Base-by-base conservation (phyloP, 2,113 vertebrate species). In the Corvus hawaiiensis region DNA sequence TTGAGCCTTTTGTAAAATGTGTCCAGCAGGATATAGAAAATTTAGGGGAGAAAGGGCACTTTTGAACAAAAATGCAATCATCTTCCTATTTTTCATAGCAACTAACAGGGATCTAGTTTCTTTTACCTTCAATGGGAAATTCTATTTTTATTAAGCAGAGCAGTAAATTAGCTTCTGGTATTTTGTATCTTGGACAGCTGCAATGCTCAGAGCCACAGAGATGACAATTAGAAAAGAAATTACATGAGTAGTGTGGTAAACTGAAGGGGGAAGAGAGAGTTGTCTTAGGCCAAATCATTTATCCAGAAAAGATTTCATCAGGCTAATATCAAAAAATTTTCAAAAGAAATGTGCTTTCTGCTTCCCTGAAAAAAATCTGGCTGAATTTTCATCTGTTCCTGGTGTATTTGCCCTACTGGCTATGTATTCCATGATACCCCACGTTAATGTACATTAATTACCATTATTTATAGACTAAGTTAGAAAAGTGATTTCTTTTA, bases 81-180 rank as follows among this genome's bases (percentile, higher is more conserved):
- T 77, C 30, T 84, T 75, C 43, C 23, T 5, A 21, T 58, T 94
- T 96, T 84, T 84, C 85, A 78, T 18, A 35, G 35, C 27, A 87
- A 6, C 23, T 82, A 56, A 55, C 33, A 82, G 52, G 67, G 16
- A 66, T 71, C 24, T 73, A 44, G 28, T 71, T 87, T 89, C 32
- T 83, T 87, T 78, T 73, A 27, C 19, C 48, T 69, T 68, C 63
- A 83, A 1, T 68, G 33, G 23, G 43, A 84, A 77, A 85, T 84
- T 43, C 44, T 90, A 54, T 54, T 84, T 95, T 80, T 86, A 75
- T 93, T 73, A 89, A 76, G 32, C 39, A 92, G 35, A 82, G 28
- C 26, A 81, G 33, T 63, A 90, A 81, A 82, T 86, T 75, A 86
- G 10, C 43, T 93, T 67, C 79, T 90, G 67, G 44, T 30, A 76